Evolutionary conservation across 1,140 invertebrate species (phyloP), one percentile per base, ranked within the genome.

Genomic region (Parapsyche elsis): DNA sequence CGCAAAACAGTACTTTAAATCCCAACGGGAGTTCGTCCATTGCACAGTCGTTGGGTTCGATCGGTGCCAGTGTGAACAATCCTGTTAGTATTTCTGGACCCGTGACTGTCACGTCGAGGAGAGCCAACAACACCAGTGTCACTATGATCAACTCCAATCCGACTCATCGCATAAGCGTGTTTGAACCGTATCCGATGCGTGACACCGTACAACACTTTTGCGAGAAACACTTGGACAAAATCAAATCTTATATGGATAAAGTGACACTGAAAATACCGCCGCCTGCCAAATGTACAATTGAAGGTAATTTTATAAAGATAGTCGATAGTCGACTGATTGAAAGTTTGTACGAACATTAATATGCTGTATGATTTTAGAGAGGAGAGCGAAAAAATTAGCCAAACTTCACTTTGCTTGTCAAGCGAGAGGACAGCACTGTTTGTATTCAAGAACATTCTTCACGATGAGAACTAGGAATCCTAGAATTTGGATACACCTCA

Each of bases 141-240:
- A 94, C 93, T 1, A 89, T 94, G 83, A 90, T 94, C 67, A 93
- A 93, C 84, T 87, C 91, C 5, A 90, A 90, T 83, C 89, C 91
- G 64, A 90, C 91, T 83, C 91, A 95, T 87, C 89, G 94, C 77
- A 95, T 95, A 85, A 95, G 94, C 84, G 94, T 95, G 26, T 96
- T 96, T 87, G 94, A 96, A 86, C 95, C 95, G 9, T 96, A 94
- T 86, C 94, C 90, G 0, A 95, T 95, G 94, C 86, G 94, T 26
- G 96, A 97, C 87, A 96, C 96, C 0, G 94, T 97, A 16, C 95
- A 97, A 86, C 95, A 97, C 87, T 98, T 98, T 88, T 97, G 96
- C 89, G 95, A 97, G 86, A 97, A 97, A 88, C 96, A 98, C 88
- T 89, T 97, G 79, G 93, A 95, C 84, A 97, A 96, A 87, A 97